Evolutionary conservation across 1,140 invertebrate species (phyloP).

Genomic region (Drosophila eugracilis): DNA sequence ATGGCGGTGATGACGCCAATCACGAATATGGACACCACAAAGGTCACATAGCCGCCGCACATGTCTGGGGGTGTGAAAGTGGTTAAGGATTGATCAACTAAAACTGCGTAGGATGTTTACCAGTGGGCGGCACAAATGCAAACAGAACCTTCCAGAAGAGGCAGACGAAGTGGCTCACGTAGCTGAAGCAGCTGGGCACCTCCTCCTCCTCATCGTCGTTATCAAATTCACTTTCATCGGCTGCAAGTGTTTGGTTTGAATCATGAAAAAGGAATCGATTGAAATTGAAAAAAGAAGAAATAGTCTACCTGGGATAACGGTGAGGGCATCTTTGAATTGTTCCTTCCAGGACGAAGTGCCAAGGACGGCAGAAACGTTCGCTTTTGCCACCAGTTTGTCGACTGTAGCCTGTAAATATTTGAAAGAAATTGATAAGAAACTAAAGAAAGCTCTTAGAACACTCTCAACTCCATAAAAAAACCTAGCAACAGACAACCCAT

Average conservation of each 20-base stretch:
- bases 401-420: constrained; percentile 93
- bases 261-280: background rate
- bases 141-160: constrained; percentile 99
- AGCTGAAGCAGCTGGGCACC: constrained; percentile 91
- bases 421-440: background rate
- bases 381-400: constrained; percentile 98
- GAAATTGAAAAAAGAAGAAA: background rate
- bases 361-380: constrained; percentile 96
- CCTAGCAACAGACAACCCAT: background rate
- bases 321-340: constrained; percentile 98
- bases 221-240: constrained; percentile 59
- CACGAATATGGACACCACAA: constrained; percentile 95
- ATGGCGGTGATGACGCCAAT: constrained; percentile 98
- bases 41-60: constrained; percentile 96
- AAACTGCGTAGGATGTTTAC: constrained; percentile 87
- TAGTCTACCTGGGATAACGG: constrained; percentile 93
- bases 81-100: background rate
- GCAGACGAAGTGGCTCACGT: constrained; percentile 97
- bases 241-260: constrained; percentile 28
- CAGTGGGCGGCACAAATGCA: constrained; percentile 98
- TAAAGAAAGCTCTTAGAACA: background rate
- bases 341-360: constrained; percentile 99
- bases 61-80: constrained; percentile 86
- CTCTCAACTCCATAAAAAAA: background rate
- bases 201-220: constrained; percentile 85